phyloP scores from a whole-genome alignment of 2,113 vertebrate species.

The Antechinus flavipes region DNA sequence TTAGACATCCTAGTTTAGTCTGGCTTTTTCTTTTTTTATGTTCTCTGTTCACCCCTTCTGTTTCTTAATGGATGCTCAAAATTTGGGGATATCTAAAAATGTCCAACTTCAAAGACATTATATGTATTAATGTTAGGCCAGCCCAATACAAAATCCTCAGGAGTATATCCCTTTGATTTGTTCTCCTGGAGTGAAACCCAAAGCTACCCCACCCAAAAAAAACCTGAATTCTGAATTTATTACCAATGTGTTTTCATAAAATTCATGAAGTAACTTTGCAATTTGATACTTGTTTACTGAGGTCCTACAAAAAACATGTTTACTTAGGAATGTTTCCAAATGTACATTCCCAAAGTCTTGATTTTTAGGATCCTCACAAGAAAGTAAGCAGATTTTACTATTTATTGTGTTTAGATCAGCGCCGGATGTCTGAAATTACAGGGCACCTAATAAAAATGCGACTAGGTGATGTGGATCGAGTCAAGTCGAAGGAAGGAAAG shows the following conservation, averaged over 20 bases:
- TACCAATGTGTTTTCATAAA: constrained; percentile 25
- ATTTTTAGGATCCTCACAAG: constrained; percentile 35
- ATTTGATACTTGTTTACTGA: constrained; percentile 6
- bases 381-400: constrained; percentile 32
- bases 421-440: constrained; percentile 96
- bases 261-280: constrained; percentile 19
- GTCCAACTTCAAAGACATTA: background rate
- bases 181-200: constrained; percentile 7
- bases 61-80: too few species aligned
- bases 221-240: background rate
- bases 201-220: background rate
- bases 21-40: too few species aligned
- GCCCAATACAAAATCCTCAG: constrained; percentile 5
- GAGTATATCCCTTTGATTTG: constrained; percentile 26
- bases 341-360: constrained; percentile 42
- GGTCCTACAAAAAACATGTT: constrained; percentile 50
- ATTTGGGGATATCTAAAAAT: background rate
- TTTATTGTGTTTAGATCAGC: constrained; percentile 89
- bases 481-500: constrained; percentile 92
- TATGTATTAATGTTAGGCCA: background rate
- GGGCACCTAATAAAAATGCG: constrained; percentile 95
- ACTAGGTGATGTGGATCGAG: constrained; percentile 92
- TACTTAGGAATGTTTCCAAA: constrained; percentile 30
- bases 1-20: too few species aligned
- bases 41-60: too few species aligned